phyloP scores from a whole-genome alignment of 2,113 vertebrate genomes.

The Myotis lucifugus region DNA sequence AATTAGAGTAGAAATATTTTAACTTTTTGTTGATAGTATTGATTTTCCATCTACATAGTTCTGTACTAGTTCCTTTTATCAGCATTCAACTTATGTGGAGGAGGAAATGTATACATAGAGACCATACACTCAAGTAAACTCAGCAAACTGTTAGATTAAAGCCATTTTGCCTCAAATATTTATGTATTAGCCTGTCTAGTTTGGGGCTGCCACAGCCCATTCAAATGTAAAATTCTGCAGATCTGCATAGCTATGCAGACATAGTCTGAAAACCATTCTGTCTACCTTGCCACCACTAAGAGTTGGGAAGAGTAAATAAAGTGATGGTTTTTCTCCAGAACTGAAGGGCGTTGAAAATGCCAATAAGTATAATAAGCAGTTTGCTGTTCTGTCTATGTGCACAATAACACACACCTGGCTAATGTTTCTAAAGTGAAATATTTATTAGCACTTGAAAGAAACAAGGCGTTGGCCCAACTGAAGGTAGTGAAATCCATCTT shows the following conservation, averaged over 20 bases:
- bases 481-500: conserved; percentile 3
- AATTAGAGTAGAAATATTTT: conserved; percentile 3
- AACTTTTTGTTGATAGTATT: background rate
- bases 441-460: conserved; percentile 34
- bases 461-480: background rate
- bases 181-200: background rate
- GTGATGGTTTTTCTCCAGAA: background rate
- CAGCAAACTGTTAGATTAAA: background rate
- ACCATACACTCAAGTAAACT: background rate
- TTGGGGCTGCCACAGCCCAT: background rate
- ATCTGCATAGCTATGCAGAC: background rate
- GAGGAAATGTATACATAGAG: background rate
- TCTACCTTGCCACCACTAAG: background rate
- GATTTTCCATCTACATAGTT: background rate
- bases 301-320: background rate
- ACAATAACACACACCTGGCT: background rate
- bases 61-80: background rate
- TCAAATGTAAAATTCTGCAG: conserved; percentile 10
- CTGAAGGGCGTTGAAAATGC: conserved; percentile 18
- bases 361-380: conserved; percentile 9
- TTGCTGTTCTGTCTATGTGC: background rate
- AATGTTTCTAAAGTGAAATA: conserved; percentile 31
- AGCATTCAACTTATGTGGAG: background rate
- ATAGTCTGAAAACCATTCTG: background rate
- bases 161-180: conserved; percentile 18